Base-by-base conservation (phyloP, 2,797 vertebrate genomes). In the Chelidonichthys spinosus region DNA sequence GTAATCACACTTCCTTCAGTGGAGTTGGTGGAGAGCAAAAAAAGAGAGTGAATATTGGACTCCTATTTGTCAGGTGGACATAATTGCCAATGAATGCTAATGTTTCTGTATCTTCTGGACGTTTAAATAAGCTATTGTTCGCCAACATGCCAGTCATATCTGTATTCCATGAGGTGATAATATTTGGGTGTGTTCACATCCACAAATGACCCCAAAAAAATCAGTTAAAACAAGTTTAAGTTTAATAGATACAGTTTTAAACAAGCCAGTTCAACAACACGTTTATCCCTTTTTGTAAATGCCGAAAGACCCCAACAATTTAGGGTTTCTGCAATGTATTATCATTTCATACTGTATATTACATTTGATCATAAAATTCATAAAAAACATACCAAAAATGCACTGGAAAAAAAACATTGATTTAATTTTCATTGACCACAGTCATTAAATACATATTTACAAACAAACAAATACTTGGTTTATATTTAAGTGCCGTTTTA, bases 391-490 rank as follows among this genome's bases (percentile, higher is more conserved):
- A 61, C 0, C 17, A 53, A 46, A 25, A 63, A 61, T 7, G 25
- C 18, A 58, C 15, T 50, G 2, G 36, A 61, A 67, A 13, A 69
- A 78, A 84, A 73, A 9, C 2, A 60, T 39, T 0, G 0, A 36
- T 64, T 33, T 33, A 11, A 53, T 81, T 55, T 62, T 81, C 2
- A 33, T 11, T 39, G 6, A 76, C 49, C 37, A 35, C 15, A 7
- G 8, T 50, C 6, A 54, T 73, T 65, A 84, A 85, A 87, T 83
- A 88, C 77, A 85, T 82, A 89, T 54, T 6, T 69, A 84, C 55
- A 84, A 79, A 78, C 42, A 25, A 76, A 70, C n/a, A 72, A 53
- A 69, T 25, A 44, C 8, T 69, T 67, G 6, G 5, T 52, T 52
- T 52, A 11, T 7, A 42, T 43, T 43, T 11, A 9, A 43, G 25